phyloP scores from a whole-genome alignment of 2,797 vertebrate species.

The Podarcis lilfordi region DNA sequence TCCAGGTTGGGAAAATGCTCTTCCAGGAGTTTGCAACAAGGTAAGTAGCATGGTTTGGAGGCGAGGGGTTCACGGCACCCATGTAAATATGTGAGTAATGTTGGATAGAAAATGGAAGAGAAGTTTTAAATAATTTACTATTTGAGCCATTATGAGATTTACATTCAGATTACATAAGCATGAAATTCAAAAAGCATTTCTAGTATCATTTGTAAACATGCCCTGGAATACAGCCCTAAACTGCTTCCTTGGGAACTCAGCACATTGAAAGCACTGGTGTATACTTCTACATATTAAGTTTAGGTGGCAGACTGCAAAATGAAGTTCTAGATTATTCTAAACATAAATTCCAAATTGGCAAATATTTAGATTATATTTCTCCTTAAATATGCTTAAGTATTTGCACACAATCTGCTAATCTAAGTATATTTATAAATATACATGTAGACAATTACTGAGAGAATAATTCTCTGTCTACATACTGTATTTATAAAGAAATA shows the following conservation, averaged over 20 bases:
- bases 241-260: neutral
- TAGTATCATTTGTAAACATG: neutral
- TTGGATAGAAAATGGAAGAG: neutral
- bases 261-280: neutral
- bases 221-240: neutral
- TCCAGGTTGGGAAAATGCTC: too few species aligned
- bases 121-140: neutral
- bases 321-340: neutral
- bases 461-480: neutral
- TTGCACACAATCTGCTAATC: slow-evolving; percentile 3
- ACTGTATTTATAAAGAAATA: neutral
- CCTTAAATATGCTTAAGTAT: neutral
- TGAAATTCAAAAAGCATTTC: neutral
- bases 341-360: neutral
- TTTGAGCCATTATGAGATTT: neutral
- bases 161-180: neutral
- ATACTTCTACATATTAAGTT: neutral
- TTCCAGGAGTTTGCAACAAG: too few species aligned
- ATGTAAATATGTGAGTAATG: neutral
- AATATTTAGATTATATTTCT: neutral
- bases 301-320: neutral
- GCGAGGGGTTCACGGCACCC: neutral
- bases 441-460: neutral
- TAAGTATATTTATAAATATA: neutral
- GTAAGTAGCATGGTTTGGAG: neutral